These are phyloP conservation scores for Leptobrachium leishanense DNA, from an alignment of 2,113 vertebrate genomes.

Conservation along the genomic window DNA sequence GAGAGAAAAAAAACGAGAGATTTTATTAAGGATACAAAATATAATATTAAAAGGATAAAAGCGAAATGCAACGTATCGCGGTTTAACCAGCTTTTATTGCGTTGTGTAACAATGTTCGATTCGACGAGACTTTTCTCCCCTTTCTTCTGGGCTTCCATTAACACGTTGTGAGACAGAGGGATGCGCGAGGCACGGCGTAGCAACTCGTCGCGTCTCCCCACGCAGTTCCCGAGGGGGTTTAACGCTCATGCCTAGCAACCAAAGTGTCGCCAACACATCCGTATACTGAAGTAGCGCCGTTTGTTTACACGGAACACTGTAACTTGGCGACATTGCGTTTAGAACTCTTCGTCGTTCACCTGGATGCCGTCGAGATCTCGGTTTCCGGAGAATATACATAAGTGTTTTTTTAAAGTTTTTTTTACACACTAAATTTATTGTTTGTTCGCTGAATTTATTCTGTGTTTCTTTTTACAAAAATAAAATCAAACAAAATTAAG, in stretches of 20 bases:
- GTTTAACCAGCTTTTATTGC: not conserved
- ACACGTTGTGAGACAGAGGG: not conserved
- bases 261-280: not conserved
- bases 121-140: not conserved
- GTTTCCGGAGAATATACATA: too few species aligned
- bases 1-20: slow-evolving; percentile 26
- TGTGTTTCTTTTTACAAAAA: too few species aligned
- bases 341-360: too few species aligned
- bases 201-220: not conserved
- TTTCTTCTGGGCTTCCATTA: not conserved
- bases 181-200: not conserved
- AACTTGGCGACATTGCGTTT: too few species aligned
- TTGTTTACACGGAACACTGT: too few species aligned
- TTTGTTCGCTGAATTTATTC: too few species aligned
- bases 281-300: too few species aligned
- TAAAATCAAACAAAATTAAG: too few species aligned
- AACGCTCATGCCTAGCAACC: not conserved
- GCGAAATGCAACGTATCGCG: slow-evolving; percentile 48
- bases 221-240: not conserved
- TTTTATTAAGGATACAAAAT: slow-evolving; percentile 41
- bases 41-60: slow-evolving; percentile 42
- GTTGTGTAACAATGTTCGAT: not conserved
- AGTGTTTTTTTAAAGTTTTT: too few species aligned
- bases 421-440: too few species aligned
- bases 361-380: too few species aligned